Conservation (phyloP, 2,113 vertebrate genomes). For the Brienomyrus longianalis region DNA sequence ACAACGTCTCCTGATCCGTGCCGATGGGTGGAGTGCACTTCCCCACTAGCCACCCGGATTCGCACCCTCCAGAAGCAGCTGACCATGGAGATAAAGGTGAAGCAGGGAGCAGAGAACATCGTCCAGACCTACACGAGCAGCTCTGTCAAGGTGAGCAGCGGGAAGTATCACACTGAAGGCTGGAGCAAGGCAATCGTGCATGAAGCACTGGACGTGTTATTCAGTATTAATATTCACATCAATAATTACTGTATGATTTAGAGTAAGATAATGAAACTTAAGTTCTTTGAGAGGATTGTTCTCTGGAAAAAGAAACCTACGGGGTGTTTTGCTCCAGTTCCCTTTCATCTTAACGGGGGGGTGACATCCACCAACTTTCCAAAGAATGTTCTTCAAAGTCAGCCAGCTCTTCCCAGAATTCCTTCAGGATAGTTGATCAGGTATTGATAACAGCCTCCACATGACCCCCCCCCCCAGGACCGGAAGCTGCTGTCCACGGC, state of each 20-base stretch:
- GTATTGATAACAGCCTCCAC: not conserved
- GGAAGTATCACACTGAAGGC: not conserved
- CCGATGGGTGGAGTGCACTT: slow-evolving; percentile 62
- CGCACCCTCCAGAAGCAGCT: slow-evolving; percentile 83
- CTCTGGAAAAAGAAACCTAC: not conserved
- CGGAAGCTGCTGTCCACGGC: slow-evolving; percentile 79
- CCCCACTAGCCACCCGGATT: slow-evolving; percentile 59
- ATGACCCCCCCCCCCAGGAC: slow-evolving; percentile 57
- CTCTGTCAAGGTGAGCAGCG: slow-evolving; percentile 69
- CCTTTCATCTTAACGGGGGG: not conserved
- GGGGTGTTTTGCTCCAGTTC: no score
- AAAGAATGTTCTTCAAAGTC: not conserved
- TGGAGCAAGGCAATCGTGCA: not conserved
- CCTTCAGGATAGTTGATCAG: no score
- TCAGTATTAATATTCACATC: not conserved
- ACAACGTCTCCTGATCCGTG: slow-evolving; percentile 56
- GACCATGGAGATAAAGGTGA: slow-evolving; percentile 87
- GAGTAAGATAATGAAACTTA: not conserved
- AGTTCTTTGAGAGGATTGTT: not conserved
- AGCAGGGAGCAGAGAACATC: slow-evolving; percentile 91
- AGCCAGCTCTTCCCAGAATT: not conserved
- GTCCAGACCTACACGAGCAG: slow-evolving; percentile 76
- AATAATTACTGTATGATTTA: not conserved
- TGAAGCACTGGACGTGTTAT: not conserved
- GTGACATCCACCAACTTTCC: not conserved